Evolutionary conservation across 2,113 vertebrate genomes (phyloP), one percentile per base, ranked within the genome.

Genomic region (Globicephala melas): DNA sequence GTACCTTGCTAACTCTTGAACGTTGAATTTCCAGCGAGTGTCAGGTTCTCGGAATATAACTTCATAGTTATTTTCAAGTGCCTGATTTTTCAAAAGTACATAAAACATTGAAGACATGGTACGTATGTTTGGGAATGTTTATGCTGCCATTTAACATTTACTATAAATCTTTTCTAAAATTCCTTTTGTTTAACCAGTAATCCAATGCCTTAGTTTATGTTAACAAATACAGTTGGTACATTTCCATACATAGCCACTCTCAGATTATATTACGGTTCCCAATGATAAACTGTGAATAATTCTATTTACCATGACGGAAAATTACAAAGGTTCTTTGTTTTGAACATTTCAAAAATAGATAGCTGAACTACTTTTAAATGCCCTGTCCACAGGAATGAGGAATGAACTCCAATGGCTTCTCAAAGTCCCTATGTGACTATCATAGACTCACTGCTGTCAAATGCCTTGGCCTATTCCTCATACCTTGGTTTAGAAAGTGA

Each of bases 21-120:
- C 99, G 93, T 98, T 98, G 98, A 99, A 99, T 98, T 99, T 99
- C 99, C 99, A 99, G 96, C 97, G 98, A 94, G 99, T 99, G 95
- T 98, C 98, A 7, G 99, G 99, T 97, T 99, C 99, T 98, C 95
- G 98, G 98, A 99, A 99, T 97, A 98, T 85, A 97, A 99, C 99
- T 98, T 99, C 98, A 21, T 99, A 99, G 84, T 97, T 98, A 36
- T 99, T 98, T 97, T 99, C 99, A 96, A 96, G 97, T 95, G 99
- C 99, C 99, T 99, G 97, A 97, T 98, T 96, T 97, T 97, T 97
- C 98, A 98, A 97, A 96, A 98, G 96, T 67, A 98, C 96, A 98
- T 68, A 98, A 96, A 98, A 86, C 60, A 92, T 97, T 98, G 97
- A 98, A 97, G 92, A 98, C 96, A 97, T 82, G 60, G 97, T 80